Evolutionary conservation across 2,113 vertebrate species (phyloP), one percentile per base, ranked within the genome.

Genomic region (Pongo pygmaeus): DNA sequence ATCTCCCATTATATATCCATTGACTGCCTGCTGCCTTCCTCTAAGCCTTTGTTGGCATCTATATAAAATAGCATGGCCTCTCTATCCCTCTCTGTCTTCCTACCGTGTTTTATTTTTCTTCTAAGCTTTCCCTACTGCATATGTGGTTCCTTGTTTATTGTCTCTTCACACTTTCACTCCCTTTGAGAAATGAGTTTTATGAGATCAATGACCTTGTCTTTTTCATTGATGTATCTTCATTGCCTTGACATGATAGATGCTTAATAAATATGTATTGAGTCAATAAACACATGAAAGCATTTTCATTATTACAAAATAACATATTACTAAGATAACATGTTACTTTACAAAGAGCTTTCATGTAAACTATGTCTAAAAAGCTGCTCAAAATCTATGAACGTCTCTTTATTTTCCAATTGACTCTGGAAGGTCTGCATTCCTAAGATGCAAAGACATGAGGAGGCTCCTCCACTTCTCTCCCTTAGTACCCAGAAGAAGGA

Each of bases 301-400:
- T 84, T 83, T 75, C 8, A 55, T 94, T 80, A 50, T 90, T 78
- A 48, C 93, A 96, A 85, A 86, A 50, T 87, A 93, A 70, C 35
- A 61, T 25, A 5, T 80, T 89, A n/a, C 64, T 89, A 85, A 74
- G 25, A 48, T 79, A 92, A 50, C 3, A 70, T 75, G 16, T 61
- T 96, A 27, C 32, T 80, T 92, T 95, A 64, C 8, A 67, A 32
- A 95, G 55, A 88, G 35, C 25, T 94, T 84, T 64, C 69, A 90
- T 8, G n/a, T 18, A 50, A 87, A 61, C 32, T 38, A 23, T 43
- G 2, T 74, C 59, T 79, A 27, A 79, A 94, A 93, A 94, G 87
- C 38, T 78, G 32, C 46, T 95, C 1, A 87, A 38, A 79, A 23
- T 81, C 50, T 57, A 5, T 40, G n/a, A 91, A 40, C 40, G 48